phyloP scores from a whole-genome alignment of 2,113 vertebrate species.

The Alosa alosa region DNA sequence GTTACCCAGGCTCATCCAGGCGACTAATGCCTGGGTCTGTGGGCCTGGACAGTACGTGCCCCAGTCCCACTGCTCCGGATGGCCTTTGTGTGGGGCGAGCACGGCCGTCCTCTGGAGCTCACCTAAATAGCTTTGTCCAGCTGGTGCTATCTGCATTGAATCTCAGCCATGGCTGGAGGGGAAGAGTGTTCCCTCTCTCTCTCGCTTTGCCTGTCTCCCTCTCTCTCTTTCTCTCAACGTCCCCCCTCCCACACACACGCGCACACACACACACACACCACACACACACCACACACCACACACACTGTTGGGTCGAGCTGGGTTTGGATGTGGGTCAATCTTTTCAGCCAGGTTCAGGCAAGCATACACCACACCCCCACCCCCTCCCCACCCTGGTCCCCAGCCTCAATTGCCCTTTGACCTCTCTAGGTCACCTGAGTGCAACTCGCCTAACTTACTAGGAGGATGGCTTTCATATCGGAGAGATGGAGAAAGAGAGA shows the following conservation, averaged over 20 bases:
- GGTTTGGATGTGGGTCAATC: conserved; percentile 4
- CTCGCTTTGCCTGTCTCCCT: too few species aligned
- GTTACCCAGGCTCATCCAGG: background rate
- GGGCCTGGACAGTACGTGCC: background rate
- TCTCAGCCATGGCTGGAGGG: background rate
- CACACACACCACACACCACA: conserved; percentile 4
- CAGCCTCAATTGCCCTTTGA: background rate
- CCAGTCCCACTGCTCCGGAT: background rate
- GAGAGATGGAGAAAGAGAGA: background rate
- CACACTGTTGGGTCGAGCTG: background rate
- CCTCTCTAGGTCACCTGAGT: background rate
- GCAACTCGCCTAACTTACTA: background rate
- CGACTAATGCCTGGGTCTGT: background rate
- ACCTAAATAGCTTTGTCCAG: background rate
- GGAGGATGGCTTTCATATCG: background rate
- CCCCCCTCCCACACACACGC: background rate
- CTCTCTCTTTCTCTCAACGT: background rate
- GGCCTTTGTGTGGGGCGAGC: background rate
- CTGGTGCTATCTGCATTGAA: background rate
- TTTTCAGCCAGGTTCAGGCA: background rate
- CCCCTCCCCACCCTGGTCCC: background rate
- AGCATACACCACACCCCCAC: background rate
- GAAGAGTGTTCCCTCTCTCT: background rate
- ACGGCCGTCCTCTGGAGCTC: background rate
- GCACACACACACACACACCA: conserved; percentile 12